phyloP scores from a whole-genome alignment of 2,888 invertebrate species.

The Napeogenes sylphis region DNA sequence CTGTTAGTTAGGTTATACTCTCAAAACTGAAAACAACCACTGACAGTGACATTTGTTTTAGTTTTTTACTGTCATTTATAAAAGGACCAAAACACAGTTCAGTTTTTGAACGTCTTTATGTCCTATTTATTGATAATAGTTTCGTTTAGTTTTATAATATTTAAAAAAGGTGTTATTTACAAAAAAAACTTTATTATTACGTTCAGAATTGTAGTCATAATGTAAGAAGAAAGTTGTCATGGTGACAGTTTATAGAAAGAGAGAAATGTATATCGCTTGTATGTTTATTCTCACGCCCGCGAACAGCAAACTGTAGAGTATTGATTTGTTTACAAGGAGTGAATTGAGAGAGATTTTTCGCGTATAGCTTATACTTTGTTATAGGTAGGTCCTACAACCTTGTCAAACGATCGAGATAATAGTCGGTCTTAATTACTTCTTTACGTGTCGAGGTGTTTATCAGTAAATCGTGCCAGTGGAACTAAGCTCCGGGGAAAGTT shows the following conservation, averaged over 20 bases:
- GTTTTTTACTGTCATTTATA: not conserved
- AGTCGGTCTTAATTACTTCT: constrained; percentile 63
- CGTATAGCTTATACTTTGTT: constrained; percentile 43
- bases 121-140: too few species aligned
- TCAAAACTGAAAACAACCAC: not conserved
- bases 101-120: too few species aligned
- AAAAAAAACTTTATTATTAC: too few species aligned
- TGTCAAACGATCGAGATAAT: constrained; percentile 71
- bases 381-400: constrained; percentile 60
- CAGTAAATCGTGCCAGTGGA: constrained; percentile 61
- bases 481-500: constrained; percentile 52
- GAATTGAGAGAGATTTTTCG: constrained; percentile 47
- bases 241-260: constrained; percentile 31
- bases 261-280: constrained; percentile 29
- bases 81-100: not conserved
- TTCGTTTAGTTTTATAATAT: too few species aligned
- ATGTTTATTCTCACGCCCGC: constrained; percentile 49
- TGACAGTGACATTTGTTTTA: not conserved
- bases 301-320: constrained; percentile 57
- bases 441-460: constrained; percentile 68
- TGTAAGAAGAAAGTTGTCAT: constrained; percentile 27
- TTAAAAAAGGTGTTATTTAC: too few species aligned
- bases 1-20: not conserved
- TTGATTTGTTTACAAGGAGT: constrained; percentile 74
- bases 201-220: not conserved